A percentile compares a stretch with the other conserved stretches of the same genome.
These are phyloP conservation scores for Mus minutoides DNA, from an alignment of 2,797 vertebrate species.

Conservation along the genomic window DNA sequence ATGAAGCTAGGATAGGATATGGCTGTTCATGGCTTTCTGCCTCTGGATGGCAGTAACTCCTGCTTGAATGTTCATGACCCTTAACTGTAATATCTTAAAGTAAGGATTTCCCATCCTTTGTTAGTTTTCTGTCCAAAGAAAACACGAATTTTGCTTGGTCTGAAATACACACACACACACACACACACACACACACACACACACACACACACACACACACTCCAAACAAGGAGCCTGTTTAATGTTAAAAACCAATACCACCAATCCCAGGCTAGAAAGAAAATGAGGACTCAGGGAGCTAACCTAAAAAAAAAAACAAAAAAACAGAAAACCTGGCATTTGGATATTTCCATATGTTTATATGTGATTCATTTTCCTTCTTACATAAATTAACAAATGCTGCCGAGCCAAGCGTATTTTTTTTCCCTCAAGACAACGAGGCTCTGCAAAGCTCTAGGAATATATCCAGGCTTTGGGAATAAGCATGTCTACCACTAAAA, in stretches of 20 bases:
- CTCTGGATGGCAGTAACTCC: conserved; percentile 89
- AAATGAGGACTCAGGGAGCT: conserved; percentile 66
- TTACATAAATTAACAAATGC: conserved; percentile 73
- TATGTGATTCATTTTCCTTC: conserved; percentile 64
- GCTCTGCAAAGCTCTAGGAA: conserved; percentile 65
- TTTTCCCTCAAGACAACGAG: conserved; percentile 69
- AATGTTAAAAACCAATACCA: conserved; percentile 72
- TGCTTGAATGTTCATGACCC: conserved; percentile 80
- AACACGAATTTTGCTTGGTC: conserved; percentile 80
- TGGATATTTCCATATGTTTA: conserved; percentile 72
- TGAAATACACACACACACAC: neutral
- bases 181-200: neutral
- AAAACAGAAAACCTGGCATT: conserved; percentile 54
- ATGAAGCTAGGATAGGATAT: conserved; percentile 66
- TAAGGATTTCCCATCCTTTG: conserved; percentile 84
- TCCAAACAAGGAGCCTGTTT: conserved; percentile 77
- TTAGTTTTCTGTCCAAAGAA: conserved; percentile 81
- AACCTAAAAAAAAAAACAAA: conserved; percentile 58
- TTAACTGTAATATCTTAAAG: conserved; percentile 72
- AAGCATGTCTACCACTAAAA: conserved; percentile 67
- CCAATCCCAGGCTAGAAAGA: conserved; percentile 66
- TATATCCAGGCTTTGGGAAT: conserved; percentile 61
- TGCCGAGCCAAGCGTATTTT: conserved; percentile 73
- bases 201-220: neutral
- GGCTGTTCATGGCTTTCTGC: conserved; percentile 81